These are phyloP conservation scores for Mormyrops attenuatus DNA, from an alignment of 2,797 vertebrate species.

Conservation along the genomic window DNA sequence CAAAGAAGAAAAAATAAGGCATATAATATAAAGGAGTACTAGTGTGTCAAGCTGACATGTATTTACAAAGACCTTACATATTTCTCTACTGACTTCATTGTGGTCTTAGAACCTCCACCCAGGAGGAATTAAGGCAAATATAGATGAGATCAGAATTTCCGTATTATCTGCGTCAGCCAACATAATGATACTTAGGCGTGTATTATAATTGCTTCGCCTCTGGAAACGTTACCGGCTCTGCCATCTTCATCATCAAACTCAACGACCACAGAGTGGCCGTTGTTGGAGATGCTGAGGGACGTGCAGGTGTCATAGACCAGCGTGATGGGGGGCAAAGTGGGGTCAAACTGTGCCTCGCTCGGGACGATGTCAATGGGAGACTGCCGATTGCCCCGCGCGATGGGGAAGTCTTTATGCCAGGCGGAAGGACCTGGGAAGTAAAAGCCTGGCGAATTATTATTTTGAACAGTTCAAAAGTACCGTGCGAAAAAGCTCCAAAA, in stretches of 20 bases:
- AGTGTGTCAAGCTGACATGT: background rate
- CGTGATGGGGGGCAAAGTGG: conserved; percentile 64
- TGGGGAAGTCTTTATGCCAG: conserved; percentile 81
- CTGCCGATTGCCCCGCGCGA: conserved; percentile 79
- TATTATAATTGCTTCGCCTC: background rate
- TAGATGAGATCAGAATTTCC: background rate
- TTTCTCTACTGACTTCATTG: background rate
- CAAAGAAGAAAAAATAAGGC: background rate
- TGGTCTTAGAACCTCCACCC: background rate
- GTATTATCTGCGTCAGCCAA: background rate
- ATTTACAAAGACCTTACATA: background rate
- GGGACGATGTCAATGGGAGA: conserved; percentile 88
- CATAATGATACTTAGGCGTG: background rate
- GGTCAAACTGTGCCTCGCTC: conserved; percentile 68
- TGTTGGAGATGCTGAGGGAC: conserved; percentile 83
- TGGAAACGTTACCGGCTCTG: conserved; percentile 68
- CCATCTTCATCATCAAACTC: conserved; percentile 85
- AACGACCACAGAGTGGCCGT: conserved; percentile 87
- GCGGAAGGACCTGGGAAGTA: conserved; percentile 70
- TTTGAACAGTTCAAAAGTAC: background rate
- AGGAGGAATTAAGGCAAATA: background rate
- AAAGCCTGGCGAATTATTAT: background rate
- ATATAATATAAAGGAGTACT: background rate
- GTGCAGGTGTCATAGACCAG: conserved; percentile 77
- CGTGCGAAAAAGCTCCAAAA: background rate